phyloP scores from a whole-genome alignment of 2,888 invertebrate genomes.

The Rhagonycha lutea region DNA sequence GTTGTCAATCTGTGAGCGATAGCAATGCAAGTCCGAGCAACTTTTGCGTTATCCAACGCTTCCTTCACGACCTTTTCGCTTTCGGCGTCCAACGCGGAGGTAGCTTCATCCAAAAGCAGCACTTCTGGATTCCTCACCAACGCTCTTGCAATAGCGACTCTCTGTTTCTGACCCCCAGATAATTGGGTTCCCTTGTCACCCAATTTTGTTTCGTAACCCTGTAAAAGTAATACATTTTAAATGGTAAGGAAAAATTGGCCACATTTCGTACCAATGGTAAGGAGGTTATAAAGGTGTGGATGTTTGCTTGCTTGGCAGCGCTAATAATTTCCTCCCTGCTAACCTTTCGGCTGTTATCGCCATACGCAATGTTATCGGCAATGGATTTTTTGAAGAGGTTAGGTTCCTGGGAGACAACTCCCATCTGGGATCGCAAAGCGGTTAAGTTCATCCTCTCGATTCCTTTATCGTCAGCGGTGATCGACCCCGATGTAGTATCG shows the following conservation, averaged over 20 bases:
- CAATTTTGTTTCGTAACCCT: slow-evolving; percentile 80
- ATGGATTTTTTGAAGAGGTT: too few species aligned
- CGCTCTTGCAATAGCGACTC: slow-evolving; percentile 75
- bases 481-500: too few species aligned
- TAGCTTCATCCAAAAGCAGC: not conserved
- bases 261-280: slow-evolving; percentile 61
- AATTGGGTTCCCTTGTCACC: slow-evolving; percentile 78
- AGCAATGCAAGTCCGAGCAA: slow-evolving; percentile 81
- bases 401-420: too few species aligned
- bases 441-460: too few species aligned
- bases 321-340: too few species aligned
- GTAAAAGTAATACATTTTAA: slow-evolving; percentile 13
- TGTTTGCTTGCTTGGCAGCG: slow-evolving; percentile 44
- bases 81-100: not conserved
- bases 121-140: slow-evolving; percentile 67
- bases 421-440: too few species aligned
- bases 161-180: slow-evolving; percentile 65
- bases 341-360: too few species aligned
- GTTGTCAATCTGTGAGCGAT: slow-evolving; percentile 61
- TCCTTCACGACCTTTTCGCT: slow-evolving; percentile 68
- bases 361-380: too few species aligned
- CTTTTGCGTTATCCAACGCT: slow-evolving; percentile 79
- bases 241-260: not conserved
- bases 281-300: slow-evolving; percentile 79
- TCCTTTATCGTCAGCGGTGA: too few species aligned